phyloP scores from a whole-genome alignment of 2,888 invertebrate genomes.

The Drosophila merina region DNA sequence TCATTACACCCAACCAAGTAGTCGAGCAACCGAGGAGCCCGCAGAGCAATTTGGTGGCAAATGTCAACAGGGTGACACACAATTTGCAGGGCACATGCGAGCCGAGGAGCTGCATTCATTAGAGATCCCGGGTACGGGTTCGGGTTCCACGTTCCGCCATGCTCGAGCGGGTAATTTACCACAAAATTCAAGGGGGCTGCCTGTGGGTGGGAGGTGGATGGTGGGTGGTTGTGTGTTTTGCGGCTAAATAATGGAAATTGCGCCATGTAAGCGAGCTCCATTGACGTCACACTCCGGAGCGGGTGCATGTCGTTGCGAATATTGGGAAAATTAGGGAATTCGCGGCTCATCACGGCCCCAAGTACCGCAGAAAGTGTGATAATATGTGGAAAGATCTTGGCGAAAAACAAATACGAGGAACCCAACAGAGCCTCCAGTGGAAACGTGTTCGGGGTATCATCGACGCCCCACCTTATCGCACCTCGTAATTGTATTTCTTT shows the following conservation, averaged over 20 bases:
- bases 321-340: constrained; percentile 40
- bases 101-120: constrained; percentile 23
- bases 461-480: constrained; percentile 24
- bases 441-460: constrained; percentile 13
- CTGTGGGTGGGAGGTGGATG: neutral
- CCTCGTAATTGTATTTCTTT: constrained; percentile 13
- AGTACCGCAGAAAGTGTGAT: too few relatives aligned
- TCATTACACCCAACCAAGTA: constrained; percentile 1
- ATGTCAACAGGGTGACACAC: constrained; percentile 36
- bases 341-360: constrained; percentile 18
- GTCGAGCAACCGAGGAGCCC: too few relatives aligned
- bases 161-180: constrained; percentile 39
- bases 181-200: constrained; percentile 11
- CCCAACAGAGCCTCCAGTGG: neutral
- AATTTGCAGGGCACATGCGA: constrained; percentile 29
- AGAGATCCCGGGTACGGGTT: neutral
- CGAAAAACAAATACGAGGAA: neutral
- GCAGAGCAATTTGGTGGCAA: constrained; percentile 17
- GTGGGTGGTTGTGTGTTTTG: neutral
- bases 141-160: constrained; percentile 11
- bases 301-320: constrained; percentile 6
- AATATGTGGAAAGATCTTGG: neutral
- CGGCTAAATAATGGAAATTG: constrained; percentile 21
- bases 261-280: constrained; percentile 6
- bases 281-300: constrained; percentile 26